Base-by-base conservation (phyloP, 2,113 vertebrate genomes). In the Xenopus borealis region DNA sequence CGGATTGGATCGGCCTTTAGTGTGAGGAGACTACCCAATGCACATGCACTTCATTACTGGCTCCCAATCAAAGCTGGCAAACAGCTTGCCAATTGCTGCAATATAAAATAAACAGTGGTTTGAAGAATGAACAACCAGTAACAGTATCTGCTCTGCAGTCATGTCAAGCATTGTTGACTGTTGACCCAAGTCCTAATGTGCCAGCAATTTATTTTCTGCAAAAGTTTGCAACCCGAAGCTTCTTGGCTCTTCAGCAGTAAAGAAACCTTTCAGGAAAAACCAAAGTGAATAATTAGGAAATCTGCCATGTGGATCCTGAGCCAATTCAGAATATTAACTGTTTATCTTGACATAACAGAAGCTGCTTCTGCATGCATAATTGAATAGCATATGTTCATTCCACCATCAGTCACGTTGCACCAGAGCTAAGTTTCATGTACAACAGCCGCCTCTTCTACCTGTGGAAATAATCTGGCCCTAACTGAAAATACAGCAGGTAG, bases 331-430 rank as follows among this genome's bases (percentile, higher is more conserved):
- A 69, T 62, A 50, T 62, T 53, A 52, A 59, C 52, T 53, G 55
- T 66, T 50, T 45, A 66, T 53, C 72, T 53, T 68, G 45, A 69
- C 61, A 62, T 68, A 44, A 50, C 57, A 68, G 65, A 69, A 33
- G 47, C 64, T 8, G 44, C 9, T 17, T 62, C 23, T 46, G 65
- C 65, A 71, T 53, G 72, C 55, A 40, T 75, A 53, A 75, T 62
- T 7, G 19, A 55, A 27, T 11, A 61, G 33, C 73, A 69, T 75
- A 75, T 53, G 73, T 72, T 50, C 20, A 9, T n/a, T 47, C 13
- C 19, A 61, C 44, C 61, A 62, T 65, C 62, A 57, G 19, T 46
- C 72, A 47, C n/a, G 12, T 17, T 17, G 16, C 7, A n/a, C 10
- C 33, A 52, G 10, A 45, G 40, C 30, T 58, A 58, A 58, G 55